phyloP scores from a whole-genome alignment of 2,888 invertebrate genomes.

The Podotricha telesiphe region DNA sequence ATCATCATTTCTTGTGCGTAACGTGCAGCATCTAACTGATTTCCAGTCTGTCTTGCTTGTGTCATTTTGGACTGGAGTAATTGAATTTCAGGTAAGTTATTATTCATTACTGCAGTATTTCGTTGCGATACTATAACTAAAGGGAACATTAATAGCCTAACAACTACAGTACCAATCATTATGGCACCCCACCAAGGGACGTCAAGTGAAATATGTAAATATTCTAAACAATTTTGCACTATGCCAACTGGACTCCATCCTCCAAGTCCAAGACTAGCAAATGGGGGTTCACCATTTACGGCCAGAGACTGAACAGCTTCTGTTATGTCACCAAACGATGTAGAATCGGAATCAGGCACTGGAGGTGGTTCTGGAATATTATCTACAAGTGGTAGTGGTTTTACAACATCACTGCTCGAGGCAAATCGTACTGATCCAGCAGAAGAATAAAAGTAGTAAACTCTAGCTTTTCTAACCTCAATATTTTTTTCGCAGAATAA shows the following conservation, averaged over 20 bases:
- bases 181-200: conserved; percentile 98
- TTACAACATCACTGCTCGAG: conserved; percentile 64
- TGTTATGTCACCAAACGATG: conserved; percentile 58
- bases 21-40: conserved; percentile 89
- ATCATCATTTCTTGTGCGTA: conserved; percentile 90
- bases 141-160: conserved; percentile 92
- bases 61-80: conserved; percentile 92
- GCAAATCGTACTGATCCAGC: conserved; percentile 67
- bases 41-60: conserved; percentile 92
- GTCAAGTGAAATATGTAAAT: conserved; percentile 89
- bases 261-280: conserved; percentile 92
- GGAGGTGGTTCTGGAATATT: conserved; percentile 78
- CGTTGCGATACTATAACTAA: conserved; percentile 92
- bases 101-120: conserved; percentile 91
- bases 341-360: conserved; percentile 69
- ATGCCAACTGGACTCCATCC: conserved; percentile 92
- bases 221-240: conserved; percentile 91
- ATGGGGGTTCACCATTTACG: conserved; percentile 88
- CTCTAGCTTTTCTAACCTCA: conserved; percentile 77
- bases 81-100: conserved; percentile 93
- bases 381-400: conserved; percentile 59
- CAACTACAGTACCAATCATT: conserved; percentile 89
- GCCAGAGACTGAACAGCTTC: conserved; percentile 71
- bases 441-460: conserved; percentile 74
- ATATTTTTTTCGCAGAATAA: conserved; percentile 70